phyloP scores from a whole-genome alignment of 2,888 invertebrate genomes.

The Amorpha juglandis region DNA sequence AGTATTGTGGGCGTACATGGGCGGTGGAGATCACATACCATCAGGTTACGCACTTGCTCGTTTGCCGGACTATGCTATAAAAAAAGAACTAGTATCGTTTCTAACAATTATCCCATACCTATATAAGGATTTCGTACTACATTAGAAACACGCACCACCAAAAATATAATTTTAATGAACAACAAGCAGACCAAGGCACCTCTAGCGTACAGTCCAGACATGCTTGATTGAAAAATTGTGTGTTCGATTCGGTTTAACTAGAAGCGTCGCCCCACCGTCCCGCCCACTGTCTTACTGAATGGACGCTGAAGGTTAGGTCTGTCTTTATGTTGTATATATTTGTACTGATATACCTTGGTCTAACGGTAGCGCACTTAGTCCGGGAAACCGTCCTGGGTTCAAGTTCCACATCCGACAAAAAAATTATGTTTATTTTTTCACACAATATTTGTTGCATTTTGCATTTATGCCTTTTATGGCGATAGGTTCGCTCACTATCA shows the following conservation, averaged over 20 bases:
- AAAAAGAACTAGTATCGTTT: too few relatives aligned
- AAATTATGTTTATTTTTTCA: too few relatives aligned
- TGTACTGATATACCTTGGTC: too few relatives aligned
- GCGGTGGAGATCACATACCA: neutral
- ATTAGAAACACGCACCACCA: neutral
- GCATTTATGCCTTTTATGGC: too few relatives aligned
- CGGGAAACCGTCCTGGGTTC: too few relatives aligned
- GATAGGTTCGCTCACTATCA: too few relatives aligned
- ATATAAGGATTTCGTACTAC: too few relatives aligned
- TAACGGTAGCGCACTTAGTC: too few relatives aligned
- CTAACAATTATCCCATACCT: too few relatives aligned
- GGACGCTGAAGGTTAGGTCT: neutral
- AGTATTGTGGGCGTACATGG: neutral
- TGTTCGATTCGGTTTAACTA: slow-evolving; percentile 53
- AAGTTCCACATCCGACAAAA: too few relatives aligned
- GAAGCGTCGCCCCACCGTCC: slow-evolving; percentile 36
- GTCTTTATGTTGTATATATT: neutral
- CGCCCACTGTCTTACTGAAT: slow-evolving; percentile 35
- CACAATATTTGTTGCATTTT: too few relatives aligned
- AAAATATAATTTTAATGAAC: neutral
- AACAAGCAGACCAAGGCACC: slow-evolving; percentile 5
- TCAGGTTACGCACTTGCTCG: neutral
- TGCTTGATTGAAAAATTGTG: slow-evolving; percentile 65
- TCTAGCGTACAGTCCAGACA: slow-evolving; percentile 20
- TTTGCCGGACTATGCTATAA: too few relatives aligned